These are phyloP conservation scores for Pipistrellus pipistrellus DNA, from an alignment of 2,797 vertebrate genomes.

Conservation along the genomic window DNA sequence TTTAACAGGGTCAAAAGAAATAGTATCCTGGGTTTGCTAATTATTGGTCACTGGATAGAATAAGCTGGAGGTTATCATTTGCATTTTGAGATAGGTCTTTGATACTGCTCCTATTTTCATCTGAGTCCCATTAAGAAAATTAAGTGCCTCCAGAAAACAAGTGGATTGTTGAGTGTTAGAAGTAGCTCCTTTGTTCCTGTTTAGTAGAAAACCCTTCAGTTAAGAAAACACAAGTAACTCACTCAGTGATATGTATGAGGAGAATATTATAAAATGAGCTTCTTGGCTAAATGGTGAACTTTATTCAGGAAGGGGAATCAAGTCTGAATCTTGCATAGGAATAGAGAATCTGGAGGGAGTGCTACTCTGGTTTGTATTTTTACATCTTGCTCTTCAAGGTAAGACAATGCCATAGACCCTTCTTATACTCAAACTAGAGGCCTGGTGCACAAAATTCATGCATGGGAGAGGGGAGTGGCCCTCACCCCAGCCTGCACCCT, in stretches of 20 bases:
- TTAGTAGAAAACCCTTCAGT: background rate
- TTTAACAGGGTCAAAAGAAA: conserved; percentile 9
- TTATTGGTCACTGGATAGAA: background rate
- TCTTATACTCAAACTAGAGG: background rate
- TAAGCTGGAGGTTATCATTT: background rate
- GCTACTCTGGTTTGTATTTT: background rate
- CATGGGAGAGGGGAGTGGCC: too few relatives aligned
- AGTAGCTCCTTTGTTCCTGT: background rate
- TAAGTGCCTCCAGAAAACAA: background rate
- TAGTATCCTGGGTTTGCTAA: conserved; percentile 42
- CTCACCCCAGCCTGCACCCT: too few relatives aligned
- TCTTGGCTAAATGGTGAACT: background rate
- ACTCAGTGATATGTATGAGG: background rate
- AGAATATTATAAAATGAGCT: background rate
- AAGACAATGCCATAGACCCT: background rate
- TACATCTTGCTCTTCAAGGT: conserved; percentile 26
- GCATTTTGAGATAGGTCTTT: conserved; percentile 41
- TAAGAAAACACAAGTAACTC: background rate
- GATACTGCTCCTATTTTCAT: conserved; percentile 30
- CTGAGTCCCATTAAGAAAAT: conserved; percentile 2
- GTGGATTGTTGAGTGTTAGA: background rate
- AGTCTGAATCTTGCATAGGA: background rate
- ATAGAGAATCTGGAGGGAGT: background rate
- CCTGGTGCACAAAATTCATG: too few relatives aligned
- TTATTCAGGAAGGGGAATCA: background rate